Conservation (phyloP, 2,113 vertebrate species). For the Aptenodytes forsteri region DNA sequence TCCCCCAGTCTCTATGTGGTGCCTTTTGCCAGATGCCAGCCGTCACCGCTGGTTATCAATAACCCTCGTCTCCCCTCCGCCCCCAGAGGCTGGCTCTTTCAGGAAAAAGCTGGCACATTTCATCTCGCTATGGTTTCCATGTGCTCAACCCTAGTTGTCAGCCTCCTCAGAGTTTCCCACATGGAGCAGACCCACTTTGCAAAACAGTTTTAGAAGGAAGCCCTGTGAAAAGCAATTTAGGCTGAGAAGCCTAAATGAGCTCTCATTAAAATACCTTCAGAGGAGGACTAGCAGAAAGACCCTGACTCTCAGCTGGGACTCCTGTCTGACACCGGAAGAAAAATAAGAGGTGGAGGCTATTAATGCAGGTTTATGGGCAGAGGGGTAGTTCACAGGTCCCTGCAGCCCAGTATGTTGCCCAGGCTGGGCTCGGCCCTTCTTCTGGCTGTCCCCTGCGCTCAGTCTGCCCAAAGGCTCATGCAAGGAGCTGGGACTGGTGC, state of each 20-base stretch:
- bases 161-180: background rate
- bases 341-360: background rate
- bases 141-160: background rate
- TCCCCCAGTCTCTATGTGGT: background rate
- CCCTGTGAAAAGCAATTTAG: background rate
- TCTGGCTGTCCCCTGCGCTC: no score
- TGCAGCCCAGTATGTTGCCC: background rate
- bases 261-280: background rate
- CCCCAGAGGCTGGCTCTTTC: background rate
- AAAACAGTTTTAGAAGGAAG: background rate
- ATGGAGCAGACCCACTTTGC: fast-evolving
- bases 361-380: background rate
- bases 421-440: background rate
- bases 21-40: background rate
- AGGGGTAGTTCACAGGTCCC: background rate
- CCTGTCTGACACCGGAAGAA: background rate
- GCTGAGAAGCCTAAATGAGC: background rate
- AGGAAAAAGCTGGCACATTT: background rate
- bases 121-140: fast-evolving
- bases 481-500: background rate
- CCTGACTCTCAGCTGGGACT: background rate
- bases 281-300: background rate
- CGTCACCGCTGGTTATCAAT: fast-evolving
- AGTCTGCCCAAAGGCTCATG: background rate
- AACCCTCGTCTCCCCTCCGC: fast-evolving